Percentiles rank a stretch among this genome's conserved stretches.
Conservation (phyloP, 64 coral and sea anemone genomes). For the Montipora capricornis region DNA sequence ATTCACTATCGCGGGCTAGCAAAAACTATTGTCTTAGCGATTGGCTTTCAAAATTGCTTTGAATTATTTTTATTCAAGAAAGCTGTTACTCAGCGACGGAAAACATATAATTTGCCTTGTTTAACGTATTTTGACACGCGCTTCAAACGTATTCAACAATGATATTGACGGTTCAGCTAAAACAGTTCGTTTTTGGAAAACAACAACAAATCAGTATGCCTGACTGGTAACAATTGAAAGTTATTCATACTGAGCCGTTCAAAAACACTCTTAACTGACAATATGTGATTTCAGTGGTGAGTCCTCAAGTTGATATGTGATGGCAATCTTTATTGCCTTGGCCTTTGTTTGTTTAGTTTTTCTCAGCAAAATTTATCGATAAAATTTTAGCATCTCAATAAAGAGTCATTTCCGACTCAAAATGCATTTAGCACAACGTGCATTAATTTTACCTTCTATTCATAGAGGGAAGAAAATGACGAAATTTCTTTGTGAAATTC, state of each 20-base stretch:
- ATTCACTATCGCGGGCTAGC: no score
- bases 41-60: not conserved
- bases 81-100: not conserved
- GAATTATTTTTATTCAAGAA: not conserved
- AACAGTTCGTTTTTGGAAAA: no score
- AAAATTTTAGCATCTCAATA: not conserved
- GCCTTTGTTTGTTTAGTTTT: not conserved
- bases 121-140: not conserved
- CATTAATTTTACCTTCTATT: not conserved
- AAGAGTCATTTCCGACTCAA: not conserved
- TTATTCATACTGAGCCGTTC: no score
- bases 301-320: no score
- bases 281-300: no score
- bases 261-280: no score
- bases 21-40: not conserved
- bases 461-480: not conserved
- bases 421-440: not conserved
- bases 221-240: no score
- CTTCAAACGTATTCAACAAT: not conserved
- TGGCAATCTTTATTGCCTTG: not conserved
- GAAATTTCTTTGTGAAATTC: not conserved
- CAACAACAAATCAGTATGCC: no score
- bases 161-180: not conserved
- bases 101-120: not conserved
- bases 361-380: not conserved